Conservation (phyloP, 2,113 vertebrate species). For the Dromas ardeola region DNA sequence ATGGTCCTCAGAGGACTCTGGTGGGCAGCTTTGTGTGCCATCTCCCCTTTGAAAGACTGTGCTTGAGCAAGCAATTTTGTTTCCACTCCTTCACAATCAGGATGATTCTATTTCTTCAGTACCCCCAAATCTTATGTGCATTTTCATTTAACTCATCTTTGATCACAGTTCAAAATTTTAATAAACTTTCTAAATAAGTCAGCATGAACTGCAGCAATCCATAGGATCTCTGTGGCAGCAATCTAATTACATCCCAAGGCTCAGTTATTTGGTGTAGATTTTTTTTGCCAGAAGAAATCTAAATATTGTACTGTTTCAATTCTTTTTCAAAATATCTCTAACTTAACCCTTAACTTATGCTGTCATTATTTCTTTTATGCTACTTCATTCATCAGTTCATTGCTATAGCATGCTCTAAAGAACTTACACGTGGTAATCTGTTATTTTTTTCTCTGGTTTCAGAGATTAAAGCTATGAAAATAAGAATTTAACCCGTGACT, state of each 20-base stretch:
- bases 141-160: not conserved
- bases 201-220: not conserved
- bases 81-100: not conserved
- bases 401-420: not conserved
- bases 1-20: not conserved
- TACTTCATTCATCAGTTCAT: not conserved
- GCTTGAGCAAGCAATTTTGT: not conserved
- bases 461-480: not conserved
- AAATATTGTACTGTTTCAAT: not conserved
- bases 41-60: not conserved
- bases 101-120: not conserved
- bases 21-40: not conserved
- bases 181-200: not conserved
- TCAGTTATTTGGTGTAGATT: not conserved
- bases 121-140: rapidly evolving
- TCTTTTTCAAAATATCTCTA: not conserved
- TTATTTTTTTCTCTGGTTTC: not conserved
- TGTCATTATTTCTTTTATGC: not conserved
- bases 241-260: not conserved
- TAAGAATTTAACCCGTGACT: not conserved
- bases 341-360: not conserved
- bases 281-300: not conserved
- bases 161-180: not conserved
- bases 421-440: not conserved
- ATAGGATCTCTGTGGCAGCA: not conserved